Percentiles rank a stretch among this genome's conserved stretches.
Conservation (phyloP, 2,888 invertebrate genomes). For the Rosalia funebris region DNA sequence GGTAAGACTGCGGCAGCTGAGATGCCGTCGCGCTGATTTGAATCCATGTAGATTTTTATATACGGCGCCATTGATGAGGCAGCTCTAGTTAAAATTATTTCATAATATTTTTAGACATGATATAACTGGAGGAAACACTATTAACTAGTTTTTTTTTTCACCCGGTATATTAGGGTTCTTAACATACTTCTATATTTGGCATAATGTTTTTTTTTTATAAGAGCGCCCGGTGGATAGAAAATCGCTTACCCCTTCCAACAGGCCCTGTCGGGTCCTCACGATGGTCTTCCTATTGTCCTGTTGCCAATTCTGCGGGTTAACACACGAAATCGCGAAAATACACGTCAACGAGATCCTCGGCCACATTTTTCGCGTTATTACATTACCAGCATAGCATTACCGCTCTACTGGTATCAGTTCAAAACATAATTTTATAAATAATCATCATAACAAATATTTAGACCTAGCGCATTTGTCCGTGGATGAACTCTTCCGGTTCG, state of each 20-base stretch:
- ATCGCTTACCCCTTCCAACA: constrained; percentile 71
- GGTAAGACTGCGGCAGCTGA: no score
- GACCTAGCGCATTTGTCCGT: constrained; percentile 29
- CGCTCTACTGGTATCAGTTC: constrained; percentile 2
- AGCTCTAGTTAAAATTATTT: no score
- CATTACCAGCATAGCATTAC: constrained; percentile 9
- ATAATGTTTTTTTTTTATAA: no score
- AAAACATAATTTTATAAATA: constrained; percentile 22
- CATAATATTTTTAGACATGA: no score
- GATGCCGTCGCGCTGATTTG: no score
- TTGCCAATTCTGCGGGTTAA: constrained; percentile 41
- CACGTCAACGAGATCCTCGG: constrained; percentile 1
- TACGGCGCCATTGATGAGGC: no score
- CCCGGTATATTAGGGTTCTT: no score
- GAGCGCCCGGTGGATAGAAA: no score
- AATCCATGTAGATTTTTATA: no score
- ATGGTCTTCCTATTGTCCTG: constrained; percentile 60
- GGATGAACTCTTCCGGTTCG: constrained; percentile 48
- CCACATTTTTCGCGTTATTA: constrained; percentile 16
- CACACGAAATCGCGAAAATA: constrained; percentile 26
- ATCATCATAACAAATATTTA: constrained; percentile 42
- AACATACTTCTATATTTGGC: no score
- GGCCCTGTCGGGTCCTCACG: constrained; percentile 69
- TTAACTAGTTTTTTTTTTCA: no score
- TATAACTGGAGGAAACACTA: no score